Evolutionary conservation across 2,888 invertebrate genomes (phyloP), one percentile per base, ranked within the genome.

Genomic region (Mimumesa dahlbomi): DNA sequence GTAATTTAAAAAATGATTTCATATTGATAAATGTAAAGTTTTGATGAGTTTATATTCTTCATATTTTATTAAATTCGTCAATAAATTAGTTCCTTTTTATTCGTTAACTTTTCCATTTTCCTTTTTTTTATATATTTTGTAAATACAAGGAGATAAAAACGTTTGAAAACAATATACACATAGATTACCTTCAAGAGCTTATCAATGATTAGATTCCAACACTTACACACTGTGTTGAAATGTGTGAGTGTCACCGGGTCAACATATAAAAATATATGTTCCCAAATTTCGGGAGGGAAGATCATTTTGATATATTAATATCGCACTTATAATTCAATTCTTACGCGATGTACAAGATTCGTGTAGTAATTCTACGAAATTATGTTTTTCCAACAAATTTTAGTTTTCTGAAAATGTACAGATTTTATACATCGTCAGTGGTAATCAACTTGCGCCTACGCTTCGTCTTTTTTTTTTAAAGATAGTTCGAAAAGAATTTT

Each of bases 251-350:
- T 68, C 11, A 54, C 43, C 0, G 85, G 81, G 2, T 83, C 82
- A 0, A 45, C 29, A 29, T 84, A 54, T 21, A 64, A 13, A 31
- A 86, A 75, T 65, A 87, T 83, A 31, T 70, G 56, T 63, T 87
- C 86, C 82, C 84, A 84, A 52, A 86, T 76, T 75, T 87, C 86
- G 0, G 64, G 58, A 2, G 86, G 85, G 65, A 86, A 85, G 59
- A 77, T 77, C 70, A 63, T 82, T 50, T 46, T 64, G 2, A 11
- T 69, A 63, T 82, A 48, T 46, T 64, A 2, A 11, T 19, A 14
- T 22, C 16, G 40, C 7, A 6, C 4, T 16, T 40, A 40, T 40
- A 9, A 40, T 5, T 36, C 11, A 16, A 7, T 6, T 11, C 14
- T 14, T 19, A 13, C 5, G 18, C 42, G 2, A 29, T 1, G 9